phyloP scores from a whole-genome alignment of 2,113 vertebrate species.

The Equus quagga region DNA sequence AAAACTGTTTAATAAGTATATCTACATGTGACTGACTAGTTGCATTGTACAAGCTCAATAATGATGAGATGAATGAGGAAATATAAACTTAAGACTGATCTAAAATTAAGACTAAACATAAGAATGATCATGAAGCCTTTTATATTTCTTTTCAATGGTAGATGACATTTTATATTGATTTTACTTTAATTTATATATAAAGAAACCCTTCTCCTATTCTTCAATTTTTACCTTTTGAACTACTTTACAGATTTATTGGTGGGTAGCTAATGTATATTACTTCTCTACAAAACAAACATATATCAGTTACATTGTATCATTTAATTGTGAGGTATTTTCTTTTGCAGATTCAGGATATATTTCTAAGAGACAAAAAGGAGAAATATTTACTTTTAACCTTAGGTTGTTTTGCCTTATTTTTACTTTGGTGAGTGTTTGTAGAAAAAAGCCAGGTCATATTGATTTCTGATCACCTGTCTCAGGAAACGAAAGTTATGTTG shows the following conservation, averaged over 20 bases:
- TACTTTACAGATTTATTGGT: not conserved
- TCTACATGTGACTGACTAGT: not conserved
- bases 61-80: not conserved
- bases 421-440: slow-evolving; percentile 20
- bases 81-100: not conserved
- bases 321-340: not conserved
- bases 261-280: not conserved
- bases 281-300: not conserved
- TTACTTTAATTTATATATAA: not conserved
- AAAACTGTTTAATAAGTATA: not conserved
- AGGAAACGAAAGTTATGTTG: not conserved
- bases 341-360: not conserved
- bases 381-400: not conserved
- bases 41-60: not conserved
- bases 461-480: slow-evolving; percentile 62
- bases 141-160: not conserved
- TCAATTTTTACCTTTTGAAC: not conserved
- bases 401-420: slow-evolving; percentile 23
- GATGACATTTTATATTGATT: not conserved
- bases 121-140: not conserved
- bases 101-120: not conserved
- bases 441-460: not conserved
- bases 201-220: not conserved
- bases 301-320: not conserved
- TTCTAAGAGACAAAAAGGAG: not conserved